Base-by-base conservation (phyloP, 2,888 invertebrate species). In the Salticus scenicus region DNA sequence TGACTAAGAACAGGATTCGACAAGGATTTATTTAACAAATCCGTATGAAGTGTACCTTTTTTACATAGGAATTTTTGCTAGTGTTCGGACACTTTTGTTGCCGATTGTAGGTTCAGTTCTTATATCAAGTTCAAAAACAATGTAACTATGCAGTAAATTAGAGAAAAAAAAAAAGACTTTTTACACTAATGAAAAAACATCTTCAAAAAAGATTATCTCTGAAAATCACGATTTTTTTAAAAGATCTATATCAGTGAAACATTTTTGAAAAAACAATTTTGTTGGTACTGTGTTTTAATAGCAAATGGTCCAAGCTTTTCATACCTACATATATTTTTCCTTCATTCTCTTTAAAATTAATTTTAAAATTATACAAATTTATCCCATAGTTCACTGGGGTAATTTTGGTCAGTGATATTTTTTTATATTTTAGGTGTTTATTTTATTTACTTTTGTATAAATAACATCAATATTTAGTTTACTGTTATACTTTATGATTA, bases 161-260 rank as follows among this genome's bases (percentile, higher is more conserved):
- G 47, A 47, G 47, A 47, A 47, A 47, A 47, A 47, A 47, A 47
- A n/a, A n/a, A n/a, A n/a, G n/a, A n/a, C n/a, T n/a, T n/a, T n/a
- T n/a, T n/a, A n/a, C n/a, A n/a, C n/a, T 47, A 1, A 47, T 17
- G n/a, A 47, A 4, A 47, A n/a, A n/a, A n/a, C n/a, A n/a, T n/a
- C n/a, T n/a, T n/a, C n/a, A n/a, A n/a, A n/a, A n/a, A n/a, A n/a
- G 1, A 1, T 47, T 47, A 4, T 47, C 47, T 47, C 1, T 47
- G 47, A 47, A 47, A 47, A 47, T 47, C 47, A 47, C n/a, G 47
- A 47, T n/a, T 47, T 47, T 47, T 47, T 47, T 47, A 1, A 47
- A 47, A 47, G 47, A 47, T 47, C 47, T 4, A 47, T n/a, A 47
- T 4, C 47, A 47, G 47, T 4, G n/a, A 47, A 47, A n/a, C n/a